These are phyloP conservation scores for Triops longicaudatus DNA, from an alignment of 1,140 invertebrate species.

Conservation along the genomic window DNA sequence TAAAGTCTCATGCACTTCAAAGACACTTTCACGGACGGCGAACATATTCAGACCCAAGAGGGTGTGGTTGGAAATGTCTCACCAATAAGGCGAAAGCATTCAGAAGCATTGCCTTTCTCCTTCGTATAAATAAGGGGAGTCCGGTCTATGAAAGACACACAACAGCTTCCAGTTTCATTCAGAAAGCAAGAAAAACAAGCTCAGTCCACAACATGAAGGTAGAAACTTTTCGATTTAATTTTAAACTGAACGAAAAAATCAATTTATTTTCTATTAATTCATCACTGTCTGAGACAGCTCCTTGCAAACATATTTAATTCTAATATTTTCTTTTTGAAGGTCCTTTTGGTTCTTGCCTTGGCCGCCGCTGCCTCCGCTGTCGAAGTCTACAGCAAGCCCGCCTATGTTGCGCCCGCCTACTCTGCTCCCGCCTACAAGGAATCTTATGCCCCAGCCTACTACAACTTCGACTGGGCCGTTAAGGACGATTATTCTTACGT, in stretches of 20 bases:
- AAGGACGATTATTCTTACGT: conserved; percentile 39
- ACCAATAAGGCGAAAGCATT: background rate
- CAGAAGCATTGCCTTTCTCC: background rate
- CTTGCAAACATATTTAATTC: background rate
- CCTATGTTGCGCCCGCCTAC: background rate
- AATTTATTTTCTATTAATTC: background rate
- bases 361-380: background rate
- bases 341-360: background rate
- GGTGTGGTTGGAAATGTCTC: background rate
- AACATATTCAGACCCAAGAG: background rate
- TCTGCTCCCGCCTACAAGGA: conserved; percentile 20
- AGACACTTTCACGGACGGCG: background rate
- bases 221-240: background rate
- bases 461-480: conserved; percentile 33
- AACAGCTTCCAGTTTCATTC: background rate
- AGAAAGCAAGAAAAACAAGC: background rate
- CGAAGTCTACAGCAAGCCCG: background rate
- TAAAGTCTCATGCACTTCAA: too few relatives aligned
- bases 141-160: background rate
- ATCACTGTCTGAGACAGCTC: background rate
- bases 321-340: background rate
- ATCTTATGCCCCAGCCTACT: conserved; percentile 25
- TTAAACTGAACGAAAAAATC: background rate
- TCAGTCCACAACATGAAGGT: background rate
- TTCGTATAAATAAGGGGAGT: background rate